Base-by-base conservation (phyloP, 2,888 invertebrate species). In the Dermolepida albohirtum region DNA sequence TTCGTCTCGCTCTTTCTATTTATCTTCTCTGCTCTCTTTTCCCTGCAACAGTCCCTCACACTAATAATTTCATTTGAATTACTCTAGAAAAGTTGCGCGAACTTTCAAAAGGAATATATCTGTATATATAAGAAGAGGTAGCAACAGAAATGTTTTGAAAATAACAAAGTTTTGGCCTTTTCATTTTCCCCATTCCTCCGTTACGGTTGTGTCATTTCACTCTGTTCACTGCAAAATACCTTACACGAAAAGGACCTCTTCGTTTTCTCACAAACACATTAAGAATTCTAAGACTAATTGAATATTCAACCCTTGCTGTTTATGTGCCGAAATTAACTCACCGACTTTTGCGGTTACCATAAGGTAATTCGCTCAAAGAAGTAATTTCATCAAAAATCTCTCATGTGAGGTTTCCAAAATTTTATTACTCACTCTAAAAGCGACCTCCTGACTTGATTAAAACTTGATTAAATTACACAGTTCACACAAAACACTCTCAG, bases 241-340 rank as follows among this genome's bases (percentile, higher is more conserved):
- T n/a, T 34, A 34, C 34, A 34, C 39, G 11, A 29, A 34, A 62
- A 62, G 59, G 59, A 47, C 47, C 47, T 62, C 47, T 62, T 6
- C 34, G 34, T 34, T 34, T 47, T 55, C 49, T 59, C 55, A 66
- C 64, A 73, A 69, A 63, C 67, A 57, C 68, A 70, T 71, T 73
- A 72, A 73, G 73, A 74, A 71, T 69, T 72, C 69, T 67, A 72
- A 70, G 71, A 71, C 72, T 73, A 73, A 74, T 72, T 72, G 69
- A 74, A 72, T 71, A 68, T 69, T 72, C 68, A 67, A 70, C 70
- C 71, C 66, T 68, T 67, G 62, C 67, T 71, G 71, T 74, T 72
- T 71, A 73, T 75, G 59, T 62, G 68, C 70, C 70, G 70, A 74
- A 75, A 75, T 75, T 74, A 75, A 74, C 72, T 73, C 68, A 43